Conservation (phyloP, 2,113 vertebrate species). For the Lepus timidus region DNA sequence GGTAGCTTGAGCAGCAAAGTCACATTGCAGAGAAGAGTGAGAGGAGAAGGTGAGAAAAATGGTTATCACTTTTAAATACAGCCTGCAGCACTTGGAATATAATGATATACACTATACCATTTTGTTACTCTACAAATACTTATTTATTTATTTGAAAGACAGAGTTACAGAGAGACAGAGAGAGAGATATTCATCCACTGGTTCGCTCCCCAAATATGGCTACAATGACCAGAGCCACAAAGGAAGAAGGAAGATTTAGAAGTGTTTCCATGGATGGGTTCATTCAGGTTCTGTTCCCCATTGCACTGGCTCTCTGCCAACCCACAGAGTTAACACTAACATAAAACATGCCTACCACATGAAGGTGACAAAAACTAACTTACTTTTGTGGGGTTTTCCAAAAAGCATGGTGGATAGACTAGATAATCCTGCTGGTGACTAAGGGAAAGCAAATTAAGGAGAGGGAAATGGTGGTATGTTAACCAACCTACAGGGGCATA, state of each 20-base stretch:
- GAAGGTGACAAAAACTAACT: not conserved
- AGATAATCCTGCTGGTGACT: not conserved
- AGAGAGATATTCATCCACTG: too few relatives aligned
- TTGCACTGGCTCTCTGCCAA: not conserved
- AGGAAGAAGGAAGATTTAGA: not conserved
- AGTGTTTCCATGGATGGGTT: not conserved
- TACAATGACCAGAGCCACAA: not conserved
- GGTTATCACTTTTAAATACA: not conserved
- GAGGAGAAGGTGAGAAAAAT: not conserved
- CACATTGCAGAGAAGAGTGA: not conserved
- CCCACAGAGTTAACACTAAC: not conserved
- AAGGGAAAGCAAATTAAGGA: not conserved
- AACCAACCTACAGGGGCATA: not conserved
- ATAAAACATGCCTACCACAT: not conserved
- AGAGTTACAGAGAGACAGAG: too few relatives aligned
- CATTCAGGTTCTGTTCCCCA: not conserved
- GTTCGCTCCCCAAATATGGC: not conserved
- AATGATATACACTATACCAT: not conserved
- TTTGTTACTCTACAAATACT: not conserved
- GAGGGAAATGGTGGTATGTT: not conserved
- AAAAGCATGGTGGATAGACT: not conserved
- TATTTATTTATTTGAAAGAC: too few relatives aligned
- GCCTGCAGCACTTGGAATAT: not conserved
- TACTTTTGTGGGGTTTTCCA: not conserved
- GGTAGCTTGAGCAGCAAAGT: not conserved